These are phyloP conservation scores for Neotragus pygmaeus DNA, from an alignment of 2,113 vertebrate species.

Conservation along the genomic window DNA sequence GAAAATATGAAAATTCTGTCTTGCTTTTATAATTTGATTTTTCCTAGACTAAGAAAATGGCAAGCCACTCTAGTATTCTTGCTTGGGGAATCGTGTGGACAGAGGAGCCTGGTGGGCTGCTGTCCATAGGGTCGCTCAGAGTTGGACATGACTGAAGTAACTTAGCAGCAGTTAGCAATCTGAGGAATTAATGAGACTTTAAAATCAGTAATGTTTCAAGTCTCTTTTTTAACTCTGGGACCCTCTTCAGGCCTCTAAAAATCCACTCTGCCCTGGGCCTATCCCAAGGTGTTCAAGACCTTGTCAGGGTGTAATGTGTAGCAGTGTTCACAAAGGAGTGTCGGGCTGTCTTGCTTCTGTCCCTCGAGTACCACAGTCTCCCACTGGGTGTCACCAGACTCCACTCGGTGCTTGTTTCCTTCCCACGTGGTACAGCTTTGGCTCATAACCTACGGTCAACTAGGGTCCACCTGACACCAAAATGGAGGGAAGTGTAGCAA, in stretches of 20 bases:
- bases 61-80: not conserved
- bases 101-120: not conserved
- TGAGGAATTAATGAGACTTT: not conserved
- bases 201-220: not conserved
- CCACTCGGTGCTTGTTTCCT: not conserved
- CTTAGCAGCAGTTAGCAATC: not conserved
- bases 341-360: too few relatives aligned
- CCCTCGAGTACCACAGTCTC: not conserved
- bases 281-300: not conserved
- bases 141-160: not conserved
- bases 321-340: not conserved
- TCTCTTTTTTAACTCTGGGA: not conserved
- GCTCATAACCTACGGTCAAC: not conserved
- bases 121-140: not conserved
- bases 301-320: not conserved
- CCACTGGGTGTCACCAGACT: slow-evolving; percentile 3
- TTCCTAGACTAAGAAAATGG: not conserved
- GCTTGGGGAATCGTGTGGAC: not conserved
- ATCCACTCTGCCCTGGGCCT: not conserved
- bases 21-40: not conserved
- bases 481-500: fast-evolving
- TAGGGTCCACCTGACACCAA: not conserved
- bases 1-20: not conserved
- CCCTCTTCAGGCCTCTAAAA: not conserved
- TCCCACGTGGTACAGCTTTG: not conserved